These are phyloP conservation scores for Oxytorus armatus DNA, from an alignment of 2,888 invertebrate species.

Conservation along the genomic window DNA sequence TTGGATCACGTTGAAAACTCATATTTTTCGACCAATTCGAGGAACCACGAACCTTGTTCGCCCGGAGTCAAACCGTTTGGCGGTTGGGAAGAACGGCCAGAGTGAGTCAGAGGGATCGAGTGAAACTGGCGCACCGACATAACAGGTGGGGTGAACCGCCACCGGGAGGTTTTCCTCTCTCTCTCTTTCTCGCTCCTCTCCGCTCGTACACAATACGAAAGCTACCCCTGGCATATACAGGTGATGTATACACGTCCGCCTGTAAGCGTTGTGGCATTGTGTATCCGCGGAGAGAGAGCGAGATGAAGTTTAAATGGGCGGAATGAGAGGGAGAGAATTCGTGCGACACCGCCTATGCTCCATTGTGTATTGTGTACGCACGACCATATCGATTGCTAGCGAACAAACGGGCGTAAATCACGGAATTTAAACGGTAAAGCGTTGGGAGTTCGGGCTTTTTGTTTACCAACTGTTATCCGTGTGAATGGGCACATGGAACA, in stretches of 20 bases:
- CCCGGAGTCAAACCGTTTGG: too few relatives aligned
- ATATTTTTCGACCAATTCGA: too few relatives aligned
- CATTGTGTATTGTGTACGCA: too few relatives aligned
- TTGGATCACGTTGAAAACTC: too few relatives aligned
- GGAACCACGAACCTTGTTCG: too few relatives aligned
- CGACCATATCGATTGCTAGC: too few relatives aligned
- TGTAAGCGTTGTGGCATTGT: slow-evolving; percentile 16
- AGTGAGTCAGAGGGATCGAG: too few relatives aligned
- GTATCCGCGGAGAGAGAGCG: neutral
- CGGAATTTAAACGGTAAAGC: neutral
- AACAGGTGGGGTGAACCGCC: slow-evolving; percentile 56
- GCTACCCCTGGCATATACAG: slow-evolving; percentile 1
- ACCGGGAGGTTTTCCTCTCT: neutral
- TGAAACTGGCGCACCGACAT: slow-evolving; percentile 52
- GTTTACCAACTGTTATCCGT: neutral
- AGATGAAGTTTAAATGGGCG: too few relatives aligned
- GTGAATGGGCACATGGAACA: slow-evolving; percentile 7
- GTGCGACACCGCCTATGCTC: too few relatives aligned
- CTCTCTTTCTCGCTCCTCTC: neutral
- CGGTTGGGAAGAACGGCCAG: too few relatives aligned
- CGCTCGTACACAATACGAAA: slow-evolving; percentile 8
- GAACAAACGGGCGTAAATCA: too few relatives aligned
- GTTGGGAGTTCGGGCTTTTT: neutral
- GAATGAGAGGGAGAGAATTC: too few relatives aligned
- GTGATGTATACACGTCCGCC: slow-evolving; percentile 10